Evolutionary conservation across 2,888 invertebrate genomes (phyloP).

Genomic region (Tetropium fuscum): DNA sequence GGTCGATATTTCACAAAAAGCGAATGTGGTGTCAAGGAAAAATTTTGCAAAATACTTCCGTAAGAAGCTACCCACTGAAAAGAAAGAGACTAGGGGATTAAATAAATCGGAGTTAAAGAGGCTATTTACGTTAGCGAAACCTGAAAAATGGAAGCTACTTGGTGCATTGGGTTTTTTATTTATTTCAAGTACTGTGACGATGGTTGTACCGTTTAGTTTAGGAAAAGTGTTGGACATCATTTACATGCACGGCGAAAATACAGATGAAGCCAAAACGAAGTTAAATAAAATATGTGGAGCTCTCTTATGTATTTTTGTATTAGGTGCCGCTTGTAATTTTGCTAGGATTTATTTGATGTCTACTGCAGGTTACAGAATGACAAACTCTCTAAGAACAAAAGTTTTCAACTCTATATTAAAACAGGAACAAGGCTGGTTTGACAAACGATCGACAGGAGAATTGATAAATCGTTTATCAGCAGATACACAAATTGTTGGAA

Average conservation of each 20-base stretch:
- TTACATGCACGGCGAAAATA: slow-evolving; percentile 73
- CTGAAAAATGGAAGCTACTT: slow-evolving; percentile 74
- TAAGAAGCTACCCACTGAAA: too few relatives aligned
- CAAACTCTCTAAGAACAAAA: slow-evolving; percentile 80
- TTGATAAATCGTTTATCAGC: slow-evolving; percentile 90
- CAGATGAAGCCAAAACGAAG: slow-evolving; percentile 73
- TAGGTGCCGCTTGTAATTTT: slow-evolving; percentile 93
- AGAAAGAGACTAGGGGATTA: too few relatives aligned
- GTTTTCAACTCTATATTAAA: slow-evolving; percentile 84
- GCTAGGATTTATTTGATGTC: slow-evolving; percentile 94
- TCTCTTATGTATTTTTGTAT: slow-evolving; percentile 83
- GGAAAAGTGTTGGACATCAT: slow-evolving; percentile 95
- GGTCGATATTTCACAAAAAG: slow-evolving; percentile 49
- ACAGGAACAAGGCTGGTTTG: slow-evolving; percentile 94
- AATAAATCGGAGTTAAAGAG: slow-evolving; percentile 70
- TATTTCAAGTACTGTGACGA: slow-evolving; percentile 91
- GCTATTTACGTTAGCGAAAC: slow-evolving; percentile 71
- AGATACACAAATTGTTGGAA: slow-evolving; percentile 92
- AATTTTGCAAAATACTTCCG: slow-evolving; percentile 41
- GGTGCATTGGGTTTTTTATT: slow-evolving; percentile 85
- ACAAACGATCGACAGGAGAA: slow-evolving; percentile 90
- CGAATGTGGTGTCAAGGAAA: slow-evolving; percentile 28
- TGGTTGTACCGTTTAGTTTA: slow-evolving; percentile 94
- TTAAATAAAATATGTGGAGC: slow-evolving; percentile 78
- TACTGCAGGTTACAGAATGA: slow-evolving; percentile 89